These are phyloP conservation scores for Sympetrum striolatum DNA, from an alignment of 2,888 invertebrate species.

Conservation along the genomic window DNA sequence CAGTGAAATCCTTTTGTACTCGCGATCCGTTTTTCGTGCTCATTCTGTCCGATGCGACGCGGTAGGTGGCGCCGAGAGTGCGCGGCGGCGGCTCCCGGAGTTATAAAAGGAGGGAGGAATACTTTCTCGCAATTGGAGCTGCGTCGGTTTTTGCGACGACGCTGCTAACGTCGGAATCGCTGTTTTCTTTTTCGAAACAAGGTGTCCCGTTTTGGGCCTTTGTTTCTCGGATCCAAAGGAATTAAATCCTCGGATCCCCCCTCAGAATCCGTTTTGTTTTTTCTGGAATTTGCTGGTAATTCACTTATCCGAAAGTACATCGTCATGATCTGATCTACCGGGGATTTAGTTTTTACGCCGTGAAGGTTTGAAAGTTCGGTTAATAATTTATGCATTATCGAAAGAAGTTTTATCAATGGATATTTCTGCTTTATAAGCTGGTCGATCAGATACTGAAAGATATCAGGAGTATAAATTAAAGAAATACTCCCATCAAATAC, in stretches of 20 bases:
- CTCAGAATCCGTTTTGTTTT: background rate
- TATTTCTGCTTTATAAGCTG: no score
- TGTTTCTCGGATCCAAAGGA: background rate
- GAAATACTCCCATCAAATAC: no score
- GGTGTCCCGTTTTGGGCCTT: background rate
- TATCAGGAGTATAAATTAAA: no score
- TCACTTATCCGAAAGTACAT: background rate
- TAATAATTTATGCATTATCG: no score
- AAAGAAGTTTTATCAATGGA: no score
- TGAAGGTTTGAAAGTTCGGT: no score
- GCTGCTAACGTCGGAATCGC: background rate
- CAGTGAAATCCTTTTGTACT: background rate
- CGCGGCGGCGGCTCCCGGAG: background rate
- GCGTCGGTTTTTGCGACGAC: background rate
- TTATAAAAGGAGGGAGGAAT: background rate
- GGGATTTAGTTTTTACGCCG: no score
- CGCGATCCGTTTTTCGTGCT: background rate
- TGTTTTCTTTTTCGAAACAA: background rate
- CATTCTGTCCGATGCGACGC: background rate
- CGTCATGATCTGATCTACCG: no score
- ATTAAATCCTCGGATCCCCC: constrained; percentile 1
- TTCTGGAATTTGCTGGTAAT: background rate
- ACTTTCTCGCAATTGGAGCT: background rate
- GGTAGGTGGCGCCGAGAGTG: background rate
- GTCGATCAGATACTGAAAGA: no score